Evolutionary conservation across 2,888 invertebrate species (phyloP).

Genomic region (Thymelicus acteon): DNA sequence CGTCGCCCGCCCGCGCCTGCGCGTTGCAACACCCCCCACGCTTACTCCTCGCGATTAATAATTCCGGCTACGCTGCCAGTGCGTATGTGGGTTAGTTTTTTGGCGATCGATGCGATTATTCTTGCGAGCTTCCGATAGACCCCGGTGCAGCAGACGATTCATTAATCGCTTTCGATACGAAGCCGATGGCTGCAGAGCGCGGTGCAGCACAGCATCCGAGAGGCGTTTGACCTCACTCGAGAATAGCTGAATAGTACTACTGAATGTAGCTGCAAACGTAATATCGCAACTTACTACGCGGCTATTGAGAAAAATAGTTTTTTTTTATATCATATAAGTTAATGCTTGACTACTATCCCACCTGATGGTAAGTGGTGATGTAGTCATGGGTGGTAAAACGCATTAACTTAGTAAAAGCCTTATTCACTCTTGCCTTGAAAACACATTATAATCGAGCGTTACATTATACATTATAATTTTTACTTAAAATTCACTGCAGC

Average conservation of each 20-base stretch:
- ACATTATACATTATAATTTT: no score
- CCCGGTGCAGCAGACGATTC: slow-evolving; percentile 73
- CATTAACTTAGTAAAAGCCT: no score
- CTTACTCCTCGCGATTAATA: slow-evolving; percentile 81
- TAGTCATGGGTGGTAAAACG: no score
- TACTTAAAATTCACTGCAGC: background rate
- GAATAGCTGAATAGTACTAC: slow-evolving; percentile 15
- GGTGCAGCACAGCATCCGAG: slow-evolving; percentile 21
- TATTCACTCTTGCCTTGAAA: no score
- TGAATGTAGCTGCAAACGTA: slow-evolving; percentile 23
- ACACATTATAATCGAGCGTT: no score
- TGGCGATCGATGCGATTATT: slow-evolving; percentile 84
- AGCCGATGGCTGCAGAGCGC: slow-evolving; percentile 12
- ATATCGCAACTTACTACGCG: slow-evolving; percentile 6
- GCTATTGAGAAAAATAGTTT: background rate
- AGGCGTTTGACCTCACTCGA: slow-evolving; percentile 32
- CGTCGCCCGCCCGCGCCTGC: slow-evolving; percentile 71
- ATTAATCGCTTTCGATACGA: slow-evolving; percentile 69
- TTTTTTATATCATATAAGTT: no score
- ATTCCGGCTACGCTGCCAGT: slow-evolving; percentile 84
- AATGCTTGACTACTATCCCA: no score
- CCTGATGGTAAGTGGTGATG: no score
- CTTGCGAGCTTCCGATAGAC: slow-evolving; percentile 72
- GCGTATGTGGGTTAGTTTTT: slow-evolving; percentile 85
- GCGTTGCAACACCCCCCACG: slow-evolving; percentile 68